Conservation (phyloP, 2,113 vertebrate species). For the Synodontis membranacea region DNA sequence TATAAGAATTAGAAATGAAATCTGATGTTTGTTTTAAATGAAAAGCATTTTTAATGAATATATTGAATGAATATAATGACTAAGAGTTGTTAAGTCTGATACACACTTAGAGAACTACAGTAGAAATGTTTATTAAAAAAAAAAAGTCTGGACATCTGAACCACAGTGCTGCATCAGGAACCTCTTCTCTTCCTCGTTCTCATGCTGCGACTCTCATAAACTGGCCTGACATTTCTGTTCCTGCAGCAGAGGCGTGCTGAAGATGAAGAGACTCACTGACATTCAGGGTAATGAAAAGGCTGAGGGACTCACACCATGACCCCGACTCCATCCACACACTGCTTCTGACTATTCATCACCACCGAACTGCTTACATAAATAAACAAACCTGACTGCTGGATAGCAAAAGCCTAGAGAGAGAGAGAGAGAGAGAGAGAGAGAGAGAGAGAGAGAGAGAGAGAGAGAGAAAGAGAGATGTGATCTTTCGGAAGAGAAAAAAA, state of each 20-base stretch:
- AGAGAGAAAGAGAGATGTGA: slow-evolving; percentile 26
- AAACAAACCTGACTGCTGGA: slow-evolving; percentile 60
- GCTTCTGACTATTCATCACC: slow-evolving; percentile 74
- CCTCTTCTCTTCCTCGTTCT: slow-evolving; percentile 15
- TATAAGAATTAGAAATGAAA: too few species aligned
- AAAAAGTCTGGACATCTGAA: neutral
- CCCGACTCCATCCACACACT: slow-evolving; percentile 59
- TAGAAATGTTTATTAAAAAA: neutral
- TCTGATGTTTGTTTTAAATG: too few species aligned
- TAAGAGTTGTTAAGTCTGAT: too few species aligned
- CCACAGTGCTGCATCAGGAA: neutral
- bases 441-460: neutral
- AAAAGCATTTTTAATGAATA: too few species aligned
- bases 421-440: slow-evolving; percentile 54
- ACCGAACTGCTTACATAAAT: slow-evolving; percentile 72
- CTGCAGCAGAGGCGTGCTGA: slow-evolving; percentile 65
- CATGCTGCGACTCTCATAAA: slow-evolving; percentile 65
- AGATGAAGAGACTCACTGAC: slow-evolving; percentile 75
- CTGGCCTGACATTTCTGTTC: slow-evolving; percentile 72
- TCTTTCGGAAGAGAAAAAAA: slow-evolving; percentile 50
- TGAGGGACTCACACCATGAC: slow-evolving; percentile 64
- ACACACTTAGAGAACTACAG: neutral
- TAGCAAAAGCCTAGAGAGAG: slow-evolving; percentile 36
- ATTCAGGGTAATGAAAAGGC: slow-evolving; percentile 79
- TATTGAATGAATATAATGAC: too few species aligned